Conservation (phyloP, 2,888 invertebrate genomes). For the Caenorhabditis macrosperma region DNA sequence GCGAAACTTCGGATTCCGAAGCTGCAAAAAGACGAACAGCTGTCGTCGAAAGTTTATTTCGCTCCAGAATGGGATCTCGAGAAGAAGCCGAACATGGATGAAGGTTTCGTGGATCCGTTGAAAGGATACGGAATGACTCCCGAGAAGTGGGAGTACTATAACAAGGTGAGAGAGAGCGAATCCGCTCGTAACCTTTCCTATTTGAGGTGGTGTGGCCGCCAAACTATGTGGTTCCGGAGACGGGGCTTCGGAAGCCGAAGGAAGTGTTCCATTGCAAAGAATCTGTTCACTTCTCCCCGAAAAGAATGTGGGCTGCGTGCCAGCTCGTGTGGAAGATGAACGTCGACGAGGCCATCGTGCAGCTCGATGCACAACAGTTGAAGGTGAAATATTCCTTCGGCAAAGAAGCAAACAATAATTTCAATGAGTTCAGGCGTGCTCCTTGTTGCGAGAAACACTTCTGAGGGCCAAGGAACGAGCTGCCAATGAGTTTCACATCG, state of each 20-base stretch:
- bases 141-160: conserved; percentile 80
- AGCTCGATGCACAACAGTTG: conserved; percentile 69
- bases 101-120: conserved; percentile 70
- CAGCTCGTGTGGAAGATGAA: conserved; percentile 76
- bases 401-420: background rate
- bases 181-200: background rate
- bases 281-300: conserved; percentile 74
- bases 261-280: conserved; percentile 72
- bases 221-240: conserved; percentile 78
- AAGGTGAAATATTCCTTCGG: too few species aligned
- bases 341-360: conserved; percentile 75
- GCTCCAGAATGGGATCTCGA: conserved; percentile 78
- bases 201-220: conserved; percentile 79
- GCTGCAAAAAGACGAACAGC: conserved; percentile 66
- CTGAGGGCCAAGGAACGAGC: conserved; percentile 75
- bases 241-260: conserved; percentile 76
- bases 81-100: conserved; percentile 69
- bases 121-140: conserved; percentile 77
- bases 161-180: conserved; percentile 70
- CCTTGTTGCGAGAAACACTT: conserved; percentile 72
- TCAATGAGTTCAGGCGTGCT: too few species aligned
- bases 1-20: conserved; percentile 63
- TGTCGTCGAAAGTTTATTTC: conserved; percentile 66
- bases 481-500: conserved; percentile 76
- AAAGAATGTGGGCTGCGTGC: conserved; percentile 77